These are phyloP conservation scores for Sylvia atricapilla DNA, from an alignment of 2,113 vertebrate species.

Conservation along the genomic window DNA sequence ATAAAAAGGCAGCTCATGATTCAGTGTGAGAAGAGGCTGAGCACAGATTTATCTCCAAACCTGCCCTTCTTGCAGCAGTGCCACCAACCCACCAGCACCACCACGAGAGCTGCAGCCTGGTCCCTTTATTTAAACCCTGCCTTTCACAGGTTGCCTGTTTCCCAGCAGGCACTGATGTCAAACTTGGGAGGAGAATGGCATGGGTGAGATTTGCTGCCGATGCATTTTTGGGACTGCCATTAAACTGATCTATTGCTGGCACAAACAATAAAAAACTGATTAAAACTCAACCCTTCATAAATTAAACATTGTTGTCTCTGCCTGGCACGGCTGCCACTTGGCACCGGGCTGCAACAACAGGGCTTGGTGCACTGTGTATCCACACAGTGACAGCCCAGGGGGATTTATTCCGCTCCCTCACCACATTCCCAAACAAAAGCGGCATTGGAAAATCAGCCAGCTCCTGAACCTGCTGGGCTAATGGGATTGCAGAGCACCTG, in stretches of 20 bases:
- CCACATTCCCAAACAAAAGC: neutral
- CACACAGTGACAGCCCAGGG: neutral
- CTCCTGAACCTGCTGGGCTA: neutral
- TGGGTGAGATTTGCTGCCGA: slow-evolving; percentile 37
- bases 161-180: neutral
- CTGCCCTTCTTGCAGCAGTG: slow-evolving; percentile 16
- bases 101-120: neutral
- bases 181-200: slow-evolving; percentile 4
- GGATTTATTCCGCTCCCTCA: neutral
- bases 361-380: neutral
- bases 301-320: slow-evolving; percentile 57
- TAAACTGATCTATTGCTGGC: slow-evolving; percentile 57
- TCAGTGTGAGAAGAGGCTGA: slow-evolving; percentile 10
- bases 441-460: neutral
- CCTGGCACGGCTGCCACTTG: slow-evolving; percentile 32
- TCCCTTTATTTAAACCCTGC: neutral
- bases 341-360: slow-evolving; percentile 21
- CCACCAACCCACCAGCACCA: neutral
- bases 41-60: neutral
- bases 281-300: slow-evolving; percentile 58
- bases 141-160: slow-evolving; percentile 1
- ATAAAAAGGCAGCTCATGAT: slow-evolving; percentile 49
- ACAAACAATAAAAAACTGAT: slow-evolving; percentile 62
- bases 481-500: neutral
- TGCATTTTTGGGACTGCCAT: slow-evolving; percentile 45